Percentiles rank a stretch among this genome's conserved stretches.
Conservation (phyloP, 2,113 vertebrate genomes). For the Poeciliopsis turrubarensis region DNA sequence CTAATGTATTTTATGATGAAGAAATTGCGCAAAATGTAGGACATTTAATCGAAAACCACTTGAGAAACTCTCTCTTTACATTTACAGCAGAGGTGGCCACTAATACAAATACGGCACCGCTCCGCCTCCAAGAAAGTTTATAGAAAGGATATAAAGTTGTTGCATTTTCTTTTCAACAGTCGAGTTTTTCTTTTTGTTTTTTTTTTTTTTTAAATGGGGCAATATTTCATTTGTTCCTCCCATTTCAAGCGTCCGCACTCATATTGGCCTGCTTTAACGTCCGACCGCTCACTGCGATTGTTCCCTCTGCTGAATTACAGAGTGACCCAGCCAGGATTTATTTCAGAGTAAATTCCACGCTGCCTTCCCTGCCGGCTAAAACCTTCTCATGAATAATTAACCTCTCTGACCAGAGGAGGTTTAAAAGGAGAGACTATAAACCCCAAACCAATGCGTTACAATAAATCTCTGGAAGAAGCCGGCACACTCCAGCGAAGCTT, state of each 20-base stretch:
- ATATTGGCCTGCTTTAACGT: conserved; percentile 4
- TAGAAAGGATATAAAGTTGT: background rate
- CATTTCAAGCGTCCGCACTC: background rate
- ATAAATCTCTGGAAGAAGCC: conserved; percentile 12
- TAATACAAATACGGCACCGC: background rate
- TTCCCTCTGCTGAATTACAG: conserved; percentile 14
- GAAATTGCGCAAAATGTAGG: background rate
- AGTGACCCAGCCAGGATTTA: conserved; percentile 40
- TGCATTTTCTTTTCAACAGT: background rate
- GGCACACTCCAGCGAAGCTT: background rate
- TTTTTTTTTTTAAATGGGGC: background rate
- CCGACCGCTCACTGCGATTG: background rate
- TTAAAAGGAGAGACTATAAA: conserved; percentile 22
- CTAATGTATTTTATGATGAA: background rate
- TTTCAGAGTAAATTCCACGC: conserved; percentile 29
- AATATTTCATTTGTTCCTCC: background rate
- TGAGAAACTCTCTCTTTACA: background rate
- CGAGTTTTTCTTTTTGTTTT: background rate
- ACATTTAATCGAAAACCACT: background rate
- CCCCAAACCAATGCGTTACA: conserved; percentile 6
- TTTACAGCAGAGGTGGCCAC: background rate
- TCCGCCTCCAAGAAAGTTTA: background rate
- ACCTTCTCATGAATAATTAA: conserved; percentile 53
- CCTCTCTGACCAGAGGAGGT: conserved; percentile 9
- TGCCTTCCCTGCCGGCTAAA: conserved; percentile 14